These are phyloP conservation scores for Polymixis flavicincta DNA, from an alignment of 2,888 invertebrate species.

Conservation along the genomic window DNA sequence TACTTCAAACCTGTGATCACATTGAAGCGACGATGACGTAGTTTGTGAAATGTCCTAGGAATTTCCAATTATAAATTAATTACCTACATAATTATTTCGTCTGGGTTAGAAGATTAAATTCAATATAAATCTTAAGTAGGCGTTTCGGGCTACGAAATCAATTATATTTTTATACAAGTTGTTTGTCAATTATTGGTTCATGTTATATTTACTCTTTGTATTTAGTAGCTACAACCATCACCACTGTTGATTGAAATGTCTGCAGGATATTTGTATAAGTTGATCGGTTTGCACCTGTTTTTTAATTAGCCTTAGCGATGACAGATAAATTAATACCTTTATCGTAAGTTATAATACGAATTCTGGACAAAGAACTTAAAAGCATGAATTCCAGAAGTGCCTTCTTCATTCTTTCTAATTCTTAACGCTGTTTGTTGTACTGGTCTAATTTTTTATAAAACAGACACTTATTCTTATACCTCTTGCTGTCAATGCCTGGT, in stretches of 20 bases:
- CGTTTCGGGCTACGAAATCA: neutral
- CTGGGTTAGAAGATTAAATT: neutral
- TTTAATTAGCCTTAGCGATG: neutral
- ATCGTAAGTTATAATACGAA: neutral
- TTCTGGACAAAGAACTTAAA: too few relatives aligned
- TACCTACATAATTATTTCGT: neutral
- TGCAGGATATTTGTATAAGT: neutral
- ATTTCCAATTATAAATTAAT: neutral
- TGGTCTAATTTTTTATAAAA: neutral
- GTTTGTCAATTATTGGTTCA: neutral
- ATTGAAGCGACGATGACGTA: neutral
- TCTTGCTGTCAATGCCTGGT: neutral
- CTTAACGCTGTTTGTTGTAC: too few relatives aligned
- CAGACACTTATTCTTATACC: neutral
- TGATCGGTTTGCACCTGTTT: neutral
- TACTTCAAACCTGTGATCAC: neutral
- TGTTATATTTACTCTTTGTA: neutral
- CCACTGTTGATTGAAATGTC: neutral
- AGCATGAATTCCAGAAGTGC: too few relatives aligned
- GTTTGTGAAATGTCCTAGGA: neutral
- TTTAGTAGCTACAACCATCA: neutral
- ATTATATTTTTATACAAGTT: neutral
- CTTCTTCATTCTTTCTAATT: too few relatives aligned
- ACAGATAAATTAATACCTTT: too few relatives aligned
- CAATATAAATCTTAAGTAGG: slow-evolving; percentile 6